Conservation (phyloP, 2,113 vertebrate species). For the Artemisiospiza belli region DNA sequence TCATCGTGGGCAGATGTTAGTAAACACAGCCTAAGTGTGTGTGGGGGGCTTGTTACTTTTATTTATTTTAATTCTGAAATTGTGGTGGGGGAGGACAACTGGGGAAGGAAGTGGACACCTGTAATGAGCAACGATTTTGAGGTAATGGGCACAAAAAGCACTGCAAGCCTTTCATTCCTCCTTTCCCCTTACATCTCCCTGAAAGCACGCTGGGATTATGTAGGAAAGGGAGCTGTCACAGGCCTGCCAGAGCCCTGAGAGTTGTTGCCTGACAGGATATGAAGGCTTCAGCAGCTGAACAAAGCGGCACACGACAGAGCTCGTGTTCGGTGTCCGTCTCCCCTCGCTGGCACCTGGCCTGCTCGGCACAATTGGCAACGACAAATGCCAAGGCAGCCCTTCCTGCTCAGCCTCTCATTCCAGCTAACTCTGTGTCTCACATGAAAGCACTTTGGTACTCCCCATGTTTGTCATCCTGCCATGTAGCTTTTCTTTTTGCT, state of each 20-base stretch:
- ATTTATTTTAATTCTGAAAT: background rate
- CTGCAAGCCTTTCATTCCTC: background rate
- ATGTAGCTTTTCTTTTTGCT: background rate
- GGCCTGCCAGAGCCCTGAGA: background rate
- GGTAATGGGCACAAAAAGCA: background rate
- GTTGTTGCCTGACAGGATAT: background rate
- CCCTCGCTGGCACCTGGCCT: background rate
- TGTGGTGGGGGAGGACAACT: background rate
- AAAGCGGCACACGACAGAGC: background rate
- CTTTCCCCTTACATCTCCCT: background rate
- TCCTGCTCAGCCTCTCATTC: background rate
- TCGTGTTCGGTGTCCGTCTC: background rate
- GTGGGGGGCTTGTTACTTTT: background rate
- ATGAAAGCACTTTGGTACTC: background rate
- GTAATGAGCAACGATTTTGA: background rate
- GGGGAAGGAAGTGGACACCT: background rate
- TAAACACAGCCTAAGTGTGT: background rate
- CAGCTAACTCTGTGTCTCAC: background rate
- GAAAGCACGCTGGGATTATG: background rate
- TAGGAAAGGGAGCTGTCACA: background rate
- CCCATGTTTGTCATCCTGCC: background rate
- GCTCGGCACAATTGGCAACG: background rate
- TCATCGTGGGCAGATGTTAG: background rate
- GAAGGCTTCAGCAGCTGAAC: conserved; percentile 27
- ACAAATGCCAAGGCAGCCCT: background rate